Conservation (phyloP, 2,113 vertebrate species). For the Seriola dumerili region DNA sequence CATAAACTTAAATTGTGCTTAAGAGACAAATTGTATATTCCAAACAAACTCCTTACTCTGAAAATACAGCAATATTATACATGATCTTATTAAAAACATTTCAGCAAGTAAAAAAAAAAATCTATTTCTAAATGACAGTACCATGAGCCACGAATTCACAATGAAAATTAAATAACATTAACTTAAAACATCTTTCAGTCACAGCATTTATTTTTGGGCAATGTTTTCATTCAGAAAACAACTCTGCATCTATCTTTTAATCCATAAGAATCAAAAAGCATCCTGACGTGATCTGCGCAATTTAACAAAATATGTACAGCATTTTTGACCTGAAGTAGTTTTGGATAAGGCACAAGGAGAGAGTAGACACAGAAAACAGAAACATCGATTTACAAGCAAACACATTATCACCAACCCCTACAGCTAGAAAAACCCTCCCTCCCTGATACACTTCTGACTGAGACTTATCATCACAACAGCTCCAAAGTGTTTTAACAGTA, state of each 20-base stretch:
- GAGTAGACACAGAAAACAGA: constrained; percentile 72
- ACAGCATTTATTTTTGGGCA: constrained; percentile 88
- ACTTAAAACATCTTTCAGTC: constrained; percentile 87
- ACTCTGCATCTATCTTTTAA: constrained; percentile 75
- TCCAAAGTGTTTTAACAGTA: constrained; percentile 87
- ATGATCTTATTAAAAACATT: constrained; percentile 80
- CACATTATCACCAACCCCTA: constrained; percentile 78
- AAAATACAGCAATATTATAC: constrained; percentile 86
- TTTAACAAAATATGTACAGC: constrained; percentile 85
- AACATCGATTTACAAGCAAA: constrained; percentile 75
- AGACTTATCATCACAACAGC: constrained; percentile 78
- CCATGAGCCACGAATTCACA: constrained; percentile 85
- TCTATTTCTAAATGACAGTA: constrained; percentile 84
- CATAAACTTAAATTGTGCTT: constrained; percentile 86
- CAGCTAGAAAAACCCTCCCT: constrained; percentile 81
- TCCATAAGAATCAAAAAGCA: constrained; percentile 67
- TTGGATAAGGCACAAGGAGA: constrained; percentile 96
- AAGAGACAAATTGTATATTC: constrained; percentile 81
- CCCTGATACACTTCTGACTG: constrained; percentile 84
- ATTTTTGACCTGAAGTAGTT: constrained; percentile 90
- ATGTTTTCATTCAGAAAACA: constrained; percentile 78
- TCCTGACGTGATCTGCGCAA: constrained; percentile 77
- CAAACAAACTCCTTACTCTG: constrained; percentile 81
- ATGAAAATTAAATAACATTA: constrained; percentile 88
- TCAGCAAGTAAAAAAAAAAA: constrained; percentile 76